Evolutionary conservation across 1,140 invertebrate species (phyloP), one percentile per base, ranked within the genome.

Genomic region (Leptopilina boulardi): DNA sequence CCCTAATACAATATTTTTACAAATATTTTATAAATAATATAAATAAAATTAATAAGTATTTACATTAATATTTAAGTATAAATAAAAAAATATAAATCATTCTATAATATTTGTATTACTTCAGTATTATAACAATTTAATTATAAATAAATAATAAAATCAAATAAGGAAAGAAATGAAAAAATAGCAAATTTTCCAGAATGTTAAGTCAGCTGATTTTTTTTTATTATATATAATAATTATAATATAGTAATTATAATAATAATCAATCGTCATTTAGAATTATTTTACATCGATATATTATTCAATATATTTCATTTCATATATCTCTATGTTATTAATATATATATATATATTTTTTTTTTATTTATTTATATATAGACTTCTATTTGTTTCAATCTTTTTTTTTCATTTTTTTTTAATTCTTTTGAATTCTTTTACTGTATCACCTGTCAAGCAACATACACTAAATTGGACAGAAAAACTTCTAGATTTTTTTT

Each of bases 241-340:
- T 73, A 78, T 78, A 71, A 80, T 78, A 80, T 79, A 83, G 81
- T 82, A 83, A 82, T 85, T 81, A 87, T 87, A 85, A 87, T 86
- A 89, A 88, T 88, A 88, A 89, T 89, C 85, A 88, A 89, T 86
- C 82, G 84, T 91, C 85, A 85, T 88, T 87, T 85, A 87, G 83
- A 88, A 90, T 90, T 90, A 90, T 89, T 88, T 86, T 91, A 90
- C 89, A 91, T 90, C 83, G 87, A 91, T 89, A 90, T 89, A 90
- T 89, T 89, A 91, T 89, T 87, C 86, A 89, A 89, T 89, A 90
- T 89, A 89, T 87, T 90, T 82, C 83, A 87, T 89, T 89, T 86
- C 75, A 85, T 89, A 90, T 89, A 89, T 87, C 76, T 88, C 88
- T 90, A 88, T 90, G 23, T 66, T 66, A 30, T 30, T 30, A 13